phyloP scores from a whole-genome alignment of 2,888 invertebrate species.

The Parelbella ahira region DNA sequence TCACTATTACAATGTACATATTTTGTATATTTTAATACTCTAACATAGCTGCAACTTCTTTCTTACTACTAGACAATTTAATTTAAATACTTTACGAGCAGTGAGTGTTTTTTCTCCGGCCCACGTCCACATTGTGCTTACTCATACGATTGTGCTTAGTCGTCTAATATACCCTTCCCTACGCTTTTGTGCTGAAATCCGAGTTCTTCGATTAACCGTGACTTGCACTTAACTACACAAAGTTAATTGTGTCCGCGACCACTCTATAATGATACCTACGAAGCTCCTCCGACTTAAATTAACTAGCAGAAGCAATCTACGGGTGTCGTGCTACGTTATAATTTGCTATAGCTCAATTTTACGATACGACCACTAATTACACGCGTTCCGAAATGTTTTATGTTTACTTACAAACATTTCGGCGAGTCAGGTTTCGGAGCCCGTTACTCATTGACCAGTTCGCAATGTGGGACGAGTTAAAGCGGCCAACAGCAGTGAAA shows the following conservation, averaged over 20 bases:
- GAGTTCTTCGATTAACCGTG: conserved; percentile 65
- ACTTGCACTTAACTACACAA: conserved; percentile 65
- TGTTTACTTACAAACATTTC: conserved; percentile 33
- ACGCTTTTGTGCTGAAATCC: conserved; percentile 66
- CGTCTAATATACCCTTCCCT: conserved; percentile 51
- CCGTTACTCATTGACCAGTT: conserved; percentile 42
- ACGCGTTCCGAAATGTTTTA: conserved; percentile 24
- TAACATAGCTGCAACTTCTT: too few species aligned
- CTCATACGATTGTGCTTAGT: conserved; percentile 46
- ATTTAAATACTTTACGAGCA: too few species aligned
- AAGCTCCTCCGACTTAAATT: conserved; percentile 23
- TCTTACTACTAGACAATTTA: too few species aligned
- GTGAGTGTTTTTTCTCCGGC: too few species aligned
- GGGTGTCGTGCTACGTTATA: conserved; percentile 22
- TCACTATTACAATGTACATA: too few species aligned
- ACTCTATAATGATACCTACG: conserved; percentile 23
- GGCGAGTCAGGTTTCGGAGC: conserved; percentile 43
- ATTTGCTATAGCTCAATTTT: conserved; percentile 25
- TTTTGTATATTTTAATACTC: too few species aligned
- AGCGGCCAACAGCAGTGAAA: conserved; percentile 35
- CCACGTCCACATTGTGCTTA: conserved; percentile 52
- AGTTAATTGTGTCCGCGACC: conserved; percentile 64
- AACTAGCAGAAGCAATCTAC: conserved; percentile 22
- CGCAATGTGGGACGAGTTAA: conserved; percentile 31
- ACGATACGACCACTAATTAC: conserved; percentile 24